phyloP scores from a whole-genome alignment of 2,797 vertebrate species.

The Sebastes steindachneri region DNA sequence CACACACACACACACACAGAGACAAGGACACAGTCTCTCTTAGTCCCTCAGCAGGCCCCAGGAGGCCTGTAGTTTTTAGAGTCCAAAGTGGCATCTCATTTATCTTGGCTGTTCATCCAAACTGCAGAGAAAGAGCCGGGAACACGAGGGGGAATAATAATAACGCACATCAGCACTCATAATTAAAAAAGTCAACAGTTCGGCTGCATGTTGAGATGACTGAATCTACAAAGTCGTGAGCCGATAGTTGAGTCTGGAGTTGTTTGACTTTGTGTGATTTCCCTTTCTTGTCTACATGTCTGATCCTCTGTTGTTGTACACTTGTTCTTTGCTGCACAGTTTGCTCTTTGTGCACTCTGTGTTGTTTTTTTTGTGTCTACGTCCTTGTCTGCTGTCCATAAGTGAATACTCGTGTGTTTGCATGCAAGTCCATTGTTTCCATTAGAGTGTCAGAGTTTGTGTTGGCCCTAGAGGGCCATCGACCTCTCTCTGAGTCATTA shows the following conservation, averaged over 20 bases:
- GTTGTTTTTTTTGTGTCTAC: background rate
- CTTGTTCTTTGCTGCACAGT: background rate
- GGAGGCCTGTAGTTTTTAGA: conserved; percentile 26
- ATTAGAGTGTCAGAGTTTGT: conserved; percentile 33
- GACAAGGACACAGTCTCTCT: conserved; percentile 32
- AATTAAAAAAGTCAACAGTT: conserved; percentile 20
- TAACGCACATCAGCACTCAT: conserved; percentile 36
- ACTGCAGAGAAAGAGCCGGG: conserved; percentile 1
- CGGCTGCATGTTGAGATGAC: background rate
- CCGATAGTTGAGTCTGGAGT: background rate
- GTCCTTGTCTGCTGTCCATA: background rate
- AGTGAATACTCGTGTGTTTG: background rate
- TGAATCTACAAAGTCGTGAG: background rate
- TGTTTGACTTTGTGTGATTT: background rate
- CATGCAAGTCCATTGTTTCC: conserved; percentile 23
- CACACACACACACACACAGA: background rate
- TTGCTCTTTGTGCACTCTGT: background rate
- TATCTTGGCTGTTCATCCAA: conserved; percentile 36
- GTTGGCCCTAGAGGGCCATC: conserved; percentile 22
- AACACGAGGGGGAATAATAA: conserved; percentile 1
- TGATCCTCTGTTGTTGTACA: background rate
- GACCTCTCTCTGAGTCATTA: conserved; percentile 58
- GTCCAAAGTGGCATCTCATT: conserved; percentile 45
- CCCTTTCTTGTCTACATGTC: background rate
- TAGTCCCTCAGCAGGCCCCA: conserved; percentile 5